A percentile compares a stretch with the other conserved stretches of the same genome.
These are phyloP conservation scores for human (Homo sapiens) DNA, from an alignment of 2,113 vertebrate genomes.

Conservation along the genomic window DNA sequence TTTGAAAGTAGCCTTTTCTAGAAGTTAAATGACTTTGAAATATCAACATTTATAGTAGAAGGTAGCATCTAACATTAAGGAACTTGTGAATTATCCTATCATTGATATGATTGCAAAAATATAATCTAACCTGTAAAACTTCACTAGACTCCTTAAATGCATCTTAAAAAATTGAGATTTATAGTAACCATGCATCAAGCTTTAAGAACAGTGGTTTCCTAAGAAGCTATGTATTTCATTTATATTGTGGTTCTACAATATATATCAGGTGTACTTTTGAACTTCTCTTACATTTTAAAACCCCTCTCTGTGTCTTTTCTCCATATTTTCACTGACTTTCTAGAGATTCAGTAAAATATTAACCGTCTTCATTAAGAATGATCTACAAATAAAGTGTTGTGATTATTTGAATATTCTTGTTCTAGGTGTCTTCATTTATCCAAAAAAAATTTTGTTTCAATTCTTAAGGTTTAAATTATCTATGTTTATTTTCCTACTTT, in stretches of 20 bases:
- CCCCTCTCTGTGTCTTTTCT: neutral
- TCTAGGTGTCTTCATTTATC: neutral
- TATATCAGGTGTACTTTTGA: neutral
- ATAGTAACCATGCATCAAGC: neutral
- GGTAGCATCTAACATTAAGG: neutral
- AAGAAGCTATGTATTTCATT: neutral
- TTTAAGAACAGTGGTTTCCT: conserved; percentile 26
- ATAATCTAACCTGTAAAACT: neutral
- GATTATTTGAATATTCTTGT: neutral
- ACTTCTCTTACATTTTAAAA: neutral
- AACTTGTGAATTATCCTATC: neutral
- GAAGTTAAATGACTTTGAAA: conserved; percentile 54
- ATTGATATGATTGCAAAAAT: conserved; percentile 8
- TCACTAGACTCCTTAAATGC: conserved; percentile 3
- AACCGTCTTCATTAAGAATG: neutral
- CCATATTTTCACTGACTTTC: neutral
- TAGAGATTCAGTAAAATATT: neutral
- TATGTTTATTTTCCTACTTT: neutral
- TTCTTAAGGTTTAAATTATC: neutral
- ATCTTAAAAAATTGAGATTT: conserved; percentile 45
- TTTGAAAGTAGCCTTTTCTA: conserved; percentile 8
- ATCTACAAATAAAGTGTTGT: neutral
- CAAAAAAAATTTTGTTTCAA: neutral
- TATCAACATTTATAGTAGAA: conserved; percentile 48
- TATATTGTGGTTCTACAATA: neutral